Evolutionary conservation across 2,888 invertebrate species (phyloP), one percentile per base, ranked within the genome.

Genomic region (Andricus quercusramuli): DNA sequence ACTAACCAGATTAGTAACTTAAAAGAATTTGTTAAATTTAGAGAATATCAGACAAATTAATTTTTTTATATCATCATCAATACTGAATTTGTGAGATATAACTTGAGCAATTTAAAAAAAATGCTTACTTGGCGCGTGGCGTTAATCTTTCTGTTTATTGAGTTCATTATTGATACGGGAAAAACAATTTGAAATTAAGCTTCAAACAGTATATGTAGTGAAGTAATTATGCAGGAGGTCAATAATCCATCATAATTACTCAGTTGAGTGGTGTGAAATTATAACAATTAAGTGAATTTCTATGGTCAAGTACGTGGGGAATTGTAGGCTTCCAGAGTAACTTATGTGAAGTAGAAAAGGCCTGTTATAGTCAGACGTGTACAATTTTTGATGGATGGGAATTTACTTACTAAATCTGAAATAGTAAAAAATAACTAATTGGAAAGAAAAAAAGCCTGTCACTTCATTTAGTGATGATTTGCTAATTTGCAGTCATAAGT

Each of bases 221-320:
- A 47, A 68, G 17, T 47, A 47, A 47, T 68, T 68, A 68, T 29
- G 15, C 47, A 47, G 17, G 25, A 44, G n/a, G 8, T 25, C 17
- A 47, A 47, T 68, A 47, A 68, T 47, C 17, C 5, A 47, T 68
- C 9, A 68, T 47, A 68, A 68, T 47, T 29, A 47, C 68, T 25
- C 22, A 25, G 15, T 41, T 15, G 3, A 44, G n/a, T 4, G 22
- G n/a, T 37, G 37, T 67, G 22, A 67, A 67, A 41, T 67, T 41
- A 22, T 22, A 67, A 44, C 44, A 67, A 67, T 41, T 9, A 3
- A 41, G 25, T 13, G 11, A 59, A 59, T 59, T 59, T 22, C 59
- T 11, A 22, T 13, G 22, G 22, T 59, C 3, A 9, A 22, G 9
- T 59, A 22, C 8, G 56, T 3, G n/a, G 3, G 22, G 22, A n/a